phyloP scores from a whole-genome alignment of 2,888 invertebrate species.

The Ashinkailepas kermadecensis region DNA sequence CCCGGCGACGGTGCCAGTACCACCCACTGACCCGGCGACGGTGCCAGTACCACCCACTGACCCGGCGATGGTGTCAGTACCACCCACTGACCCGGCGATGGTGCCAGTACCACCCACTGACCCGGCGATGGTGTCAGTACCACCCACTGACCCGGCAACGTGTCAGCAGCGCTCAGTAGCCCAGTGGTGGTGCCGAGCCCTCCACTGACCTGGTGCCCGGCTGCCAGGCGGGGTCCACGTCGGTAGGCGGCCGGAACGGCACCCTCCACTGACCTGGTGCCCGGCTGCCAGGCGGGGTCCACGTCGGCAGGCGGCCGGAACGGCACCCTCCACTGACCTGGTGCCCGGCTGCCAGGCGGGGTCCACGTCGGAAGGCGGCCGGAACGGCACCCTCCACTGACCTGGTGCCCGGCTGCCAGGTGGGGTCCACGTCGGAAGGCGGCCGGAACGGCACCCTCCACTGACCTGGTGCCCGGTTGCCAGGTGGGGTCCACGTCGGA shows the following conservation, averaged over 20 bases:
- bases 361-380: not conserved
- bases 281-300: not conserved
- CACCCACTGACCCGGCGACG: too few species aligned
- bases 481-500: conserved; percentile 25
- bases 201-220: conserved; percentile 30
- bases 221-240: conserved; percentile 23
- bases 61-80: too few species aligned
- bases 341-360: conserved; percentile 24
- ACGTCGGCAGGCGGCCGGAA: too few species aligned
- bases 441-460: too few species aligned
- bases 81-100: too few species aligned
- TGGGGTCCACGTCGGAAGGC: too few species aligned
- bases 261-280: conserved; percentile 47
- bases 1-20: too few species aligned
- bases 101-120: too few species aligned
- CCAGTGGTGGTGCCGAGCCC: not conserved
- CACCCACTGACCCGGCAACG: too few species aligned
- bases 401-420: not conserved
- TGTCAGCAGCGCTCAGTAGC: not conserved
- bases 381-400: conserved; percentile 41
- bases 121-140: too few species aligned
- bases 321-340: conserved; percentile 26
- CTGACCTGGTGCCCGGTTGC: conserved; percentile 30
- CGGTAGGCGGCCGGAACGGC: conserved; percentile 43
- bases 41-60: too few species aligned